These are phyloP conservation scores for Ptyas mucosa DNA, from an alignment of 2,113 vertebrate species.

Conservation along the genomic window DNA sequence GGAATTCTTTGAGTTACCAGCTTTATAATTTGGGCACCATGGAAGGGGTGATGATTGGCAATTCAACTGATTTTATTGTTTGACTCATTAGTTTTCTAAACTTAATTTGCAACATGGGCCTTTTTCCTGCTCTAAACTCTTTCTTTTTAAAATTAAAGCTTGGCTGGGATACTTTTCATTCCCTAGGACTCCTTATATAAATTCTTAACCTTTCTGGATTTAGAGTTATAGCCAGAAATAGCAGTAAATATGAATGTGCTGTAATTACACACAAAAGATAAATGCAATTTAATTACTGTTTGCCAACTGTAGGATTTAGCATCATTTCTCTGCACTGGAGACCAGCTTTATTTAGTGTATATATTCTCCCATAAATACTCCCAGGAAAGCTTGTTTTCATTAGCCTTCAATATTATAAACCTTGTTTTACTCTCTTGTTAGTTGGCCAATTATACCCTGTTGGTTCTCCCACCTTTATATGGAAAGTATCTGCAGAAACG, in stretches of 20 bases:
- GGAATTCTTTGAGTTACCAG: not conserved
- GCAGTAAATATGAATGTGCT: not conserved
- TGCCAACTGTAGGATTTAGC: not conserved
- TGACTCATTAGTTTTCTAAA: not conserved
- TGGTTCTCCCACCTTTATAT: not conserved
- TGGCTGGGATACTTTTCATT: not conserved
- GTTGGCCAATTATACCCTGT: not conserved
- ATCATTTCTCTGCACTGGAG: not conserved
- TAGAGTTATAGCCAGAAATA: not conserved
- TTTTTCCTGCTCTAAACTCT: not conserved
- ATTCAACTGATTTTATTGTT: not conserved
- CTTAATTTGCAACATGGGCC: not conserved
- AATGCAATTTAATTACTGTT: not conserved
- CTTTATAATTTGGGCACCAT: not conserved
- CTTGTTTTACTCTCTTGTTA: not conserved
- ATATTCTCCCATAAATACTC: not conserved
- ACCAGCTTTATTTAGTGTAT: not conserved
- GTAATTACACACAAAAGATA: not conserved
- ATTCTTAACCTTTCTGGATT: not conserved
- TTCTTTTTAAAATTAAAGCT: not conserved
- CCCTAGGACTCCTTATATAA: not conserved
- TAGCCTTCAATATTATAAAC: not conserved
- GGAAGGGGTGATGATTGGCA: not conserved
- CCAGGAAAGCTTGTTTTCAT: not conserved
- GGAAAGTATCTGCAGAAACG: not conserved